Evolutionary conservation across 2,113 vertebrate genomes (phyloP), one percentile per base, ranked within the genome.

Genomic region (Gymnogyps californianus): DNA sequence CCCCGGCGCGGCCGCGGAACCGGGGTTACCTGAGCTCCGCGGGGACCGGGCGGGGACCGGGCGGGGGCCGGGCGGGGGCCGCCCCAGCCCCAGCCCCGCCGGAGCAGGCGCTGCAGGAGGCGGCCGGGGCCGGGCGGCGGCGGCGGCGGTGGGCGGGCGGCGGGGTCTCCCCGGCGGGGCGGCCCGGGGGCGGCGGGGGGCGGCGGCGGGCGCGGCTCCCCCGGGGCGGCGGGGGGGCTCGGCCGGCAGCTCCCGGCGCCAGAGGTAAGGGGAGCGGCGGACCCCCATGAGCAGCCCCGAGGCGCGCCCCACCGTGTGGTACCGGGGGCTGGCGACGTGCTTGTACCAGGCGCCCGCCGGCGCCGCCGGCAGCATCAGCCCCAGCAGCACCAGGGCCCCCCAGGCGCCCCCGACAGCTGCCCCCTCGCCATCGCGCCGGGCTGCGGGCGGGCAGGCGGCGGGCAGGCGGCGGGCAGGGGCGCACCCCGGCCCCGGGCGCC

Each of bases 261-360:
- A 97, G 62, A 96, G 26, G 89, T 97, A 97, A 4, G 98, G 98
- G 9, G 97, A 98, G 52, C 97, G 97, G 34, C 97, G 94, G 75
- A 98, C 84, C 9, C 98, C 98, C 94, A 98, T 72, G 36, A 98
- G 97, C 64, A 98, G 95, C 55, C 98, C 98, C 4, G 98, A 97
- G 31, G 98, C 97, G 22, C 97, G 96, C 8, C 98, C 98, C 95
- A 98, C 98, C 6, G 97, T 98, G 92, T 97, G 97, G 91, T 96
- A 97, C 52, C 95, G 93, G 29, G 98, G 97, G 70, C 96, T 98
- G 77, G 97, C 97, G 89, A 96, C 92, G 72, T 98, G 98, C 79
- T 98, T 98, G 92, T 98, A 98, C 98, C 98, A 98, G 70, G 97
- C 95, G 4, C 83, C 78, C 15, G 9, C 92, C 14, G 81, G 95